Base-by-base conservation (phyloP, 2,888 invertebrate species). In the Heteropelma amictum region DNA sequence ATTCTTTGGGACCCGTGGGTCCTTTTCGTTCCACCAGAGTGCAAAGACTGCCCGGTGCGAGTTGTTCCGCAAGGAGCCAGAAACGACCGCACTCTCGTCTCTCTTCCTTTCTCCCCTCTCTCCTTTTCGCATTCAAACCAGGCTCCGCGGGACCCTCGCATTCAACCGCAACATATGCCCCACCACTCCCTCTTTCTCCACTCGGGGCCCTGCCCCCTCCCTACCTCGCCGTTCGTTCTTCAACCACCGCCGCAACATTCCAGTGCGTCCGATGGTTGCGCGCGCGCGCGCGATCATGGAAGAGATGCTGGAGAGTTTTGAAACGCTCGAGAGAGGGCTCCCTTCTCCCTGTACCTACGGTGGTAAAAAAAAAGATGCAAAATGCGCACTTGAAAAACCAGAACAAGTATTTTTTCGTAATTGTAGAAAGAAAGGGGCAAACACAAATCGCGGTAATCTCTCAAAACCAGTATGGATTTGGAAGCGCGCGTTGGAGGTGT, bases 51-150 rank as follows among this genome's bases (percentile, higher is more conserved):
- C 84, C 87, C 86, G 86, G 87, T 88, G 84, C 82, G 83, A 87
- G 87, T 85, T 82, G 88, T 87, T 86, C 84, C 82, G 92, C 92
- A 87, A 92, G 91, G 38, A 49, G 53, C 69, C 47, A 68, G 56
- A 7, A 67, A 67, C 56, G 49, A 54, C 68, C 61, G 47, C 33
- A 33, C 14, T n/a, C 14, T 23, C 54, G 14, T 45, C 54, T 53
- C 78, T 73, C 70, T 23, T 51, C 40, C 71, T 69, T 58, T 45
- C 49, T 47, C 51, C 45, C 68, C 56, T 65, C 49, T 47, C 61
- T 51, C 65, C 49, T 38, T 64, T 72, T 26, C 33, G 2, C 38
- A 0, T 10, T 40, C 2, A 10, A 1, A 47, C 68, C 70, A 70
- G 76, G 71, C 69, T 71, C 77, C 67, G 64, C 77, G 79, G 77